Evolutionary conservation across 2,113 vertebrate species (phyloP), one percentile per base, ranked within the genome.

Genomic region (Propithecus coquereli): DNA sequence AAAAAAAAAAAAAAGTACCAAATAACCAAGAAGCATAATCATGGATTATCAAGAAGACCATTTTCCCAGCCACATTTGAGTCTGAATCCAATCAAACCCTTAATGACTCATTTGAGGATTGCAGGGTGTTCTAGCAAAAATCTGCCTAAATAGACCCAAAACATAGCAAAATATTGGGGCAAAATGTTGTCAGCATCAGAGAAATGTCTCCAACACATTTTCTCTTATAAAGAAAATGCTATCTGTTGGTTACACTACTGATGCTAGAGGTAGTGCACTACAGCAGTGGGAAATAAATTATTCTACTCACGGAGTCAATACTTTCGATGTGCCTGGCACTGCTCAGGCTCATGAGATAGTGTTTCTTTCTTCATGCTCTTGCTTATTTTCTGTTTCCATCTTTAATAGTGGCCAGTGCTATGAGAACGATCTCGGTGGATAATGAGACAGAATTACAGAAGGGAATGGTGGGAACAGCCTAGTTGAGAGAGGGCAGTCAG

Each of bases 41-140:
- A 32, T 7, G 47, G 40, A n/a, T 83, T 65, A 37, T 76, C 50
- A 63, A 59, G 80, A 85, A 86, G 34, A 43, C 52, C 47, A n/a
- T 91, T 93, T 85, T 74, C 79, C 77, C 20, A 18, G 71, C 40
- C 68, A 18, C 2, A 22, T 76, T 57, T 70, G 54, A 57, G 65
- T 96, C 87, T 50, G 45, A 80, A 73, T 74, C 68, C 74, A 82
- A 43, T 86, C 23, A 82, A 85, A 52, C 16, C 54, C 61, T 20
- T 66, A 17, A n/a, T n/a, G 27, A 81, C 20, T 84, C 63, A 32
- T 1, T 18, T 6, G 17, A 40, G 61, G 22, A 65, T 57, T 45
- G 57, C 71, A 79, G 2, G 1, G 40, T 3, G 2, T 45, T 76
- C 73, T 20, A 50, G n/a, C 65, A 66, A 88, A 76, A 57, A 25